Evolutionary conservation across 64 coral and sea anemone species (phyloP).

Genomic region (Dendrophyllia cribrosa): DNA sequence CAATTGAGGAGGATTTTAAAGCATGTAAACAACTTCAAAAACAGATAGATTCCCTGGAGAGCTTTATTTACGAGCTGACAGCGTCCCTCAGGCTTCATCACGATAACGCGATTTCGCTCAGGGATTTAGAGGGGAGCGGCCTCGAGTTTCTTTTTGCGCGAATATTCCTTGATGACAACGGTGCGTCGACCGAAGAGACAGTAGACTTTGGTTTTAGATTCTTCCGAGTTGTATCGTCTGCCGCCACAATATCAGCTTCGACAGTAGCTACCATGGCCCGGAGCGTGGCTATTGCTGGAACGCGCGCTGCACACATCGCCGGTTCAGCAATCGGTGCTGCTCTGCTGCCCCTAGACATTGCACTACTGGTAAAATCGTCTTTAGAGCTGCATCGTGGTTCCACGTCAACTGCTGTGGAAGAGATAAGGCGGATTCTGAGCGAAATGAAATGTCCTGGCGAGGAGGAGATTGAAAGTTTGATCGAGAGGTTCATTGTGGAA

Average conservation of each 20-base stretch:
- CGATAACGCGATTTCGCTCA: background rate
- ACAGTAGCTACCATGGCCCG: background rate
- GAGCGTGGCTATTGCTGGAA: background rate
- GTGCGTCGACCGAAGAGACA: background rate
- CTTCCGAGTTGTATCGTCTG: background rate
- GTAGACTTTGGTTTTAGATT: slow-evolving; percentile 16
- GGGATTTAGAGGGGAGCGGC: slow-evolving; percentile 6
- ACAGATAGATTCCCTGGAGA: background rate
- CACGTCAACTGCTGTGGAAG: slow-evolving; percentile 21
- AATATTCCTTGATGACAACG: background rate
- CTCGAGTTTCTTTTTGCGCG: background rate
- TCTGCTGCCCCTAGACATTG: slow-evolving; percentile 28
- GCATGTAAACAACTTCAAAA: background rate
- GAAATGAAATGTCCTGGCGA: slow-evolving; percentile 29
- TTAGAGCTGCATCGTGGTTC: slow-evolving; percentile 37
- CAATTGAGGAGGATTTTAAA: slow-evolving; percentile 13
- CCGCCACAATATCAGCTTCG: background rate
- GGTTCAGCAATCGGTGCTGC: slow-evolving; percentile 25
- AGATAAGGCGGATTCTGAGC: slow-evolving; percentile 16
- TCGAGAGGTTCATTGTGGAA: slow-evolving; percentile 14
- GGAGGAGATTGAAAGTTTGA: slow-evolving; percentile 22
- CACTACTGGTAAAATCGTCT: slow-evolving; percentile 21
- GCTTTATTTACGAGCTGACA: slow-evolving; percentile 4
- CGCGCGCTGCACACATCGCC: slow-evolving; percentile 4
- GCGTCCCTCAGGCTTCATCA: background rate